Base-by-base conservation (phyloP, 2,888 invertebrate species). In the Microplitis manilae region DNA sequence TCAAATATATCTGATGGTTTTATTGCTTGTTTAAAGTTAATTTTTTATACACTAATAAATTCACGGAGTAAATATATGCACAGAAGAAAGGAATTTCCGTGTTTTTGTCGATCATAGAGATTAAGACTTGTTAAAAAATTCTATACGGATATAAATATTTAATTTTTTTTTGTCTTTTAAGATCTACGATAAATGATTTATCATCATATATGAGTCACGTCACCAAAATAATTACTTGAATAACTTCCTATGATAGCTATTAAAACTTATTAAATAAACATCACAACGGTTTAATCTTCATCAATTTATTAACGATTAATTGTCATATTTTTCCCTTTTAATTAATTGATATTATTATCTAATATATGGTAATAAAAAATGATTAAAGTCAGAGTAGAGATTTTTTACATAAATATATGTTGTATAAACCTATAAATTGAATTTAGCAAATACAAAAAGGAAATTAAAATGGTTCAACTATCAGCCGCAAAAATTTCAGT, bases 211-310 rank as follows among this genome's bases (percentile, higher is more conserved):
- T 20, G 20, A 6, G 20, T 62, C 20, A 62, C 13, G 13, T 50
- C 50, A 50, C 50, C 13, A 13, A 50, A 50, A 50, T 62, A 62
- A 62, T 62, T 62, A 62, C 9, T 62, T 17, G 62, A 62, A 15
- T 20, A 62, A 62, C 20, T 62, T 62, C 15, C 72, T 17, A 38
- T 61, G 17, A 61, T 8, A 13, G 20, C 20, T 62, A 72, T 17
- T 64, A 20, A n/a, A 73, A n/a, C 40, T 73, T 61, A 71, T 62
- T 61, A 39, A 71, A 61, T 71, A 38, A 39, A 13, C 71, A 62
- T 71, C 15, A 71, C 61, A 62, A 71, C 62, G 13, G 5, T 61
- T 71, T 15, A 6, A 59, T 59, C 38, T 38, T 60, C 5, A 17
- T 4, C 20, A 60, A 59, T 70, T 41, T 59, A 59, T 38, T 71